Evolutionary conservation across 2,888 invertebrate genomes (phyloP).

Genomic region (Fragum fragum): DNA sequence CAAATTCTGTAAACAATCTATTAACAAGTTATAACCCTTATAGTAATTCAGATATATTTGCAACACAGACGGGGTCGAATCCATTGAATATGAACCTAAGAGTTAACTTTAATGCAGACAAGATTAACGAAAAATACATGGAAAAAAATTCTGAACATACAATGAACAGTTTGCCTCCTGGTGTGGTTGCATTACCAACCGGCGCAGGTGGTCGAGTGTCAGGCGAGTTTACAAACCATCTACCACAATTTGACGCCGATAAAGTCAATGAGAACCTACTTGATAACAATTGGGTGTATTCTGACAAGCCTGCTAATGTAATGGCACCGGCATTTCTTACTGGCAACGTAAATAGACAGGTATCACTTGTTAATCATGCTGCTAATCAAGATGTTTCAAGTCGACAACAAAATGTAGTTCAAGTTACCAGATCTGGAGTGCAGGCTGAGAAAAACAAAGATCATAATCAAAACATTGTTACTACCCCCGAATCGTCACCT

Average conservation of each 20-base stretch:
- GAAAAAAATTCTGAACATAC: background rate
- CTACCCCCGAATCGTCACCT: background rate
- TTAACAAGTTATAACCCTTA: slow-evolving; percentile 35
- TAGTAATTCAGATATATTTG: slow-evolving; percentile 30
- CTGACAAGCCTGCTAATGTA: background rate
- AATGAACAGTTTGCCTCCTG: background rate
- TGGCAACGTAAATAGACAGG: background rate
- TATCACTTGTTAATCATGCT: background rate
- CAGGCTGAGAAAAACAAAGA: background rate
- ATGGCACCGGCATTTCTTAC: slow-evolving; percentile 21
- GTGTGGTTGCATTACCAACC: background rate
- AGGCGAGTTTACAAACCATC: background rate
- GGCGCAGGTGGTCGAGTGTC: no score
- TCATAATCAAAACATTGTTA: background rate
- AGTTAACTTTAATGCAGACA: slow-evolving; percentile 41
- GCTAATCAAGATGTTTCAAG: background rate
- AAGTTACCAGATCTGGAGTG: background rate
- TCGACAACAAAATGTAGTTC: background rate
- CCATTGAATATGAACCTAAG: slow-evolving; percentile 3
- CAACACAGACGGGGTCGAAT: slow-evolving; percentile 56
- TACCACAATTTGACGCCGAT: slow-evolving; percentile 29
- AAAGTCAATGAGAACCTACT: slow-evolving; percentile 43
- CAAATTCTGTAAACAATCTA: slow-evolving; percentile 20
- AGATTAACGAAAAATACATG: slow-evolving; percentile 39
- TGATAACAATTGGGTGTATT: slow-evolving; percentile 4